Percentiles rank a stretch among this genome's conserved stretches.
Evolutionary conservation across 2,888 invertebrate species (phyloP).

Genomic region (Apotomis capreana): DNA sequence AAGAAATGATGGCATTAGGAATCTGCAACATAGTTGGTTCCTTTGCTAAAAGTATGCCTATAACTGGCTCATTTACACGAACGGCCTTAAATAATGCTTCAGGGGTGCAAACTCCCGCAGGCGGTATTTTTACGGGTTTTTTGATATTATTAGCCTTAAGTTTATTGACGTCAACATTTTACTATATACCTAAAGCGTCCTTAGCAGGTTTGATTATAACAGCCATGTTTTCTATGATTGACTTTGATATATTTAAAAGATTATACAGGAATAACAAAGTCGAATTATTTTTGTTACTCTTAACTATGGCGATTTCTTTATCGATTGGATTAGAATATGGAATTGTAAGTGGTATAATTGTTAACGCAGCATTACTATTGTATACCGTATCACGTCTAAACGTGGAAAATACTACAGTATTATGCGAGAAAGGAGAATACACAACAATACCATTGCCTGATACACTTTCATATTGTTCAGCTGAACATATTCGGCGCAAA

Average conservation of each 20-base stretch:
- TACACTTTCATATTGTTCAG: constrained; percentile 69
- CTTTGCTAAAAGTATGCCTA: constrained; percentile 93
- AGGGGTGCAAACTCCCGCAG: constrained; percentile 92
- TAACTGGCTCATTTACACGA: constrained; percentile 92
- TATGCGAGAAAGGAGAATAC: constrained; percentile 56
- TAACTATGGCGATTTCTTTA: constrained; percentile 64
- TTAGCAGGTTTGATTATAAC: constrained; percentile 94
- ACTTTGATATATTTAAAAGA: constrained; percentile 83
- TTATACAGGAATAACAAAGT: constrained; percentile 92
- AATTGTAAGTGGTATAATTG: constrained; percentile 64
- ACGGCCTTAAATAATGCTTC: constrained; percentile 96
- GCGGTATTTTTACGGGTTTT: constrained; percentile 89
- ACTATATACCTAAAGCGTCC: constrained; percentile 93
- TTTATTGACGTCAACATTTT: constrained; percentile 91
- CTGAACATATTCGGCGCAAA: constrained; percentile 64
- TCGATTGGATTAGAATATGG: constrained; percentile 72
- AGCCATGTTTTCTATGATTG: constrained; percentile 94
- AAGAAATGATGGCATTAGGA: constrained; percentile 96
- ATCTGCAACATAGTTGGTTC: constrained; percentile 91
- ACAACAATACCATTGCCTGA: constrained; percentile 62
- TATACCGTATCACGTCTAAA: constrained; percentile 65
- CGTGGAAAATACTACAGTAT: constrained; percentile 55
- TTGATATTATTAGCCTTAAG: constrained; percentile 91
- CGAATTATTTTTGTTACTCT: constrained; percentile 60
- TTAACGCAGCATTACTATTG: constrained; percentile 66